phyloP scores from a whole-genome alignment of 2,888 invertebrate genomes.

The Agrochola lota region DNA sequence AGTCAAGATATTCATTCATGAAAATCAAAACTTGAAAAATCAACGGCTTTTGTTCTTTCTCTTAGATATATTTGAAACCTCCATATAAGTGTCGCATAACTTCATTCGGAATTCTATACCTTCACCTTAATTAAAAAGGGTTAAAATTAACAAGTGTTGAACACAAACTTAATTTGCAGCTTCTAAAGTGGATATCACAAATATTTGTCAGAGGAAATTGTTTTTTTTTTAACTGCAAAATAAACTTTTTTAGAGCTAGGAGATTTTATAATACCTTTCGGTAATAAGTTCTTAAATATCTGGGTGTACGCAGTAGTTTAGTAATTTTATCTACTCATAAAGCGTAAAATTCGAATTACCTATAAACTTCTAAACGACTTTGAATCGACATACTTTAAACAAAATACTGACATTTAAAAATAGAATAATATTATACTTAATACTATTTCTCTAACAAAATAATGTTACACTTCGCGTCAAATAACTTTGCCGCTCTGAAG shows the following conservation, averaged over 20 bases:
- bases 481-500: no score
- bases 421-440: no score
- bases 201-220: background rate
- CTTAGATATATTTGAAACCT: constrained; percentile 11
- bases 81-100: constrained; percentile 62
- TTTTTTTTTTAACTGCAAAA: constrained; percentile 39
- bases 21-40: no score
- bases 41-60: no score
- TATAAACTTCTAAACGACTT: no score
- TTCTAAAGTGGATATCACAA: constrained; percentile 12
- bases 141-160: constrained; percentile 55
- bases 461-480: no score
- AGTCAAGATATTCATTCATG: no score
- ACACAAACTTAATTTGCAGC: constrained; percentile 42
- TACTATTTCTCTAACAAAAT: no score
- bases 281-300: constrained; percentile 55
- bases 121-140: constrained; percentile 59
- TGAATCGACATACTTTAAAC: no score
- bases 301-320: background rate
- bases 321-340: no score
- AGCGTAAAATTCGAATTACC: no score
- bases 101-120: constrained; percentile 56
- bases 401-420: no score
- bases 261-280: constrained; percentile 45
- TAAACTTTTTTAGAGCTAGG: constrained; percentile 20